Percentiles rank a stretch among this genome's conserved stretches.
Conservation (phyloP, 2,797 vertebrate species). For the Sebastes aleutianus region DNA sequence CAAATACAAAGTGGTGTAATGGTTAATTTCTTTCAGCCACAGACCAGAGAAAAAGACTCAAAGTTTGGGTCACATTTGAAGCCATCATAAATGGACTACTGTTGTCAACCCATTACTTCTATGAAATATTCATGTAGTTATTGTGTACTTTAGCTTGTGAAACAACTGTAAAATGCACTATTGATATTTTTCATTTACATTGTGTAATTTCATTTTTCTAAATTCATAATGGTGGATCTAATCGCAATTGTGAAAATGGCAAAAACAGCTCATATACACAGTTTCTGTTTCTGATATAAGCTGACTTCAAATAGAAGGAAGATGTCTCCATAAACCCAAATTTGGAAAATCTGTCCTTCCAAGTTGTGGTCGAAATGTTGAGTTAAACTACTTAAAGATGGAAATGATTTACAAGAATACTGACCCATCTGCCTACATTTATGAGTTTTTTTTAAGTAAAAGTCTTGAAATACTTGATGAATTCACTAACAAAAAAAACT, state of each 20-base stretch:
- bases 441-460: not conserved
- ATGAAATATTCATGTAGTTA: no score
- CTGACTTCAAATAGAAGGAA: no score
- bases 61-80: not conserved
- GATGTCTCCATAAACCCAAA: no score
- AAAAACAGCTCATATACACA: no score
- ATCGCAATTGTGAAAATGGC: no score
- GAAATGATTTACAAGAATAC: not conserved
- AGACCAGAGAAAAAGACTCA: not conserved
- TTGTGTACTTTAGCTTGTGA: no score
- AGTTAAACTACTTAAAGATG: not conserved
- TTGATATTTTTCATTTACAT: no score
- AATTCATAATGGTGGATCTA: no score
- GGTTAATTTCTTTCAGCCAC: not conserved
- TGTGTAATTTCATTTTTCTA: no score
- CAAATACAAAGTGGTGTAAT: not conserved
- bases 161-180: no score
- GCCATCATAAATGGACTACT: not conserved
- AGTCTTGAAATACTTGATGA: not conserved
- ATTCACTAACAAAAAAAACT: not conserved
- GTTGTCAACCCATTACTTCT: no score
- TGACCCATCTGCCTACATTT: not conserved
- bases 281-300: no score
- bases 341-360: not conserved
- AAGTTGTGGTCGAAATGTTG: not conserved